Conservation (phyloP, 2,797 vertebrate genomes). For the Tachyglossus aculeatus region DNA sequence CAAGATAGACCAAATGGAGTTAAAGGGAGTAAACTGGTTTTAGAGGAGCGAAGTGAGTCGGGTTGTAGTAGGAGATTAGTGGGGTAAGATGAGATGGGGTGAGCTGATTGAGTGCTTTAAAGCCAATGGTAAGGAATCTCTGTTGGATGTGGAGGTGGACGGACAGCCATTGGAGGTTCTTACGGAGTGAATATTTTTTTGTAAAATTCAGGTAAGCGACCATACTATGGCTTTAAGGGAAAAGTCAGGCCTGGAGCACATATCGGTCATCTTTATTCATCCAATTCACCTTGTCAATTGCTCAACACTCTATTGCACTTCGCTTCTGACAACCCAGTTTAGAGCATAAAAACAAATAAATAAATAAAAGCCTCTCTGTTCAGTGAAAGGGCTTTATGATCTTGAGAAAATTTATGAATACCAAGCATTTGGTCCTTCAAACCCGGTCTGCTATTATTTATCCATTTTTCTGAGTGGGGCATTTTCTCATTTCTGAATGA, state of each 20-base stretch:
- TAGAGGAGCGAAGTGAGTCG: no score
- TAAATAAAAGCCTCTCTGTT: slow-evolving; percentile 1
- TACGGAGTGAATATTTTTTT: no score
- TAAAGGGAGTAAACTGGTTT: no score
- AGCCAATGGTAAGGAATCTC: no score
- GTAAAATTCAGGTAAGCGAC: neutral
- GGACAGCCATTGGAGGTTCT: no score
- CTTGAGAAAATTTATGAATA: slow-evolving; percentile 16
- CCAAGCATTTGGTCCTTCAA: slow-evolving; percentile 20
- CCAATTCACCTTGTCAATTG: neutral
- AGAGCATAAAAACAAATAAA: neutral
- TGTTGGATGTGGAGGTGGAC: no score
- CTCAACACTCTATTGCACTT: neutral
- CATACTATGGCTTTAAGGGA: neutral
- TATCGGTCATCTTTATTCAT: neutral
- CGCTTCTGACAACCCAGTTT: neutral
- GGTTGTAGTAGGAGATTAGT: no score
- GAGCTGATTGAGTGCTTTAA: no score
- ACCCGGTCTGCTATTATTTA: slow-evolving; percentile 3
- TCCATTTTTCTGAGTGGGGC: slow-evolving; percentile 22
- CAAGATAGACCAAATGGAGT: no score
- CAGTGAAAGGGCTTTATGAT: slow-evolving; percentile 9
- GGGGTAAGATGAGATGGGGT: no score
- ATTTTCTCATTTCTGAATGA: slow-evolving; percentile 39
- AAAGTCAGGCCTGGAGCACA: neutral